Evolutionary conservation across 2,888 invertebrate genomes (phyloP).

Genomic region (Acanthopleura granulata): DNA sequence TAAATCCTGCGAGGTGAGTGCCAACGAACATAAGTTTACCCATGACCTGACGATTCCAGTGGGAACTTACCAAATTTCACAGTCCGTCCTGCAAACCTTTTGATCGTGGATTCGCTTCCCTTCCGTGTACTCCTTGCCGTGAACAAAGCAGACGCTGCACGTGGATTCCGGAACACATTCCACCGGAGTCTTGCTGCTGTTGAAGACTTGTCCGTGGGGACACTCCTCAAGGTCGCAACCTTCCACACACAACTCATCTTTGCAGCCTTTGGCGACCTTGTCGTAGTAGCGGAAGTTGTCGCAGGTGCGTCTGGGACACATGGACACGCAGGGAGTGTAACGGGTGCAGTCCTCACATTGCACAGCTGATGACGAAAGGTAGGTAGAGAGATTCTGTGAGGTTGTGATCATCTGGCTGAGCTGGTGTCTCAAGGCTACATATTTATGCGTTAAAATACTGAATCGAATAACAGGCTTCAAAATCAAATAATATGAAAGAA

Average conservation of each 20-base stretch:
- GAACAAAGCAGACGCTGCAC: conserved; percentile 81
- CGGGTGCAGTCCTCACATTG: conserved; percentile 88
- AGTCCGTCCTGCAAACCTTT: conserved; percentile 73
- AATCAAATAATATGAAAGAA: too few relatives aligned
- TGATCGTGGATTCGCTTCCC: conserved; percentile 80
- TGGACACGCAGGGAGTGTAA: conserved; percentile 85
- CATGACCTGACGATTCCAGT: too few relatives aligned
- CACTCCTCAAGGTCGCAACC: conserved; percentile 85
- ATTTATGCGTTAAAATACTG: too few relatives aligned
- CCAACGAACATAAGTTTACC: too few relatives aligned
- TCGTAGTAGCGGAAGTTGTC: conserved; percentile 78
- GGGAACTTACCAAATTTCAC: conserved; percentile 79
- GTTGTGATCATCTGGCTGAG: too few relatives aligned
- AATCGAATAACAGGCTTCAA: too few relatives aligned
- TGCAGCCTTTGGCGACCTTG: conserved; percentile 77
- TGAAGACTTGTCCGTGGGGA: conserved; percentile 80
- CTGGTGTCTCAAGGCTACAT: too few relatives aligned
- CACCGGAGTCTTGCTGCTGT: conserved; percentile 75
- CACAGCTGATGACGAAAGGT: conserved; percentile 76
- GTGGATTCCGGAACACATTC: conserved; percentile 82
- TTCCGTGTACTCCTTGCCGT: conserved; percentile 79
- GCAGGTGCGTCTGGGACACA: conserved; percentile 88
- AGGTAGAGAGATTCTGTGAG: too few relatives aligned
- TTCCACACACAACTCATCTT: conserved; percentile 67
- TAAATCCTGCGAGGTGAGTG: too few relatives aligned